Evolutionary conservation across 2,113 vertebrate genomes (phyloP), one percentile per base, ranked within the genome.

Genomic region (Peucedramus taeniatus): DNA sequence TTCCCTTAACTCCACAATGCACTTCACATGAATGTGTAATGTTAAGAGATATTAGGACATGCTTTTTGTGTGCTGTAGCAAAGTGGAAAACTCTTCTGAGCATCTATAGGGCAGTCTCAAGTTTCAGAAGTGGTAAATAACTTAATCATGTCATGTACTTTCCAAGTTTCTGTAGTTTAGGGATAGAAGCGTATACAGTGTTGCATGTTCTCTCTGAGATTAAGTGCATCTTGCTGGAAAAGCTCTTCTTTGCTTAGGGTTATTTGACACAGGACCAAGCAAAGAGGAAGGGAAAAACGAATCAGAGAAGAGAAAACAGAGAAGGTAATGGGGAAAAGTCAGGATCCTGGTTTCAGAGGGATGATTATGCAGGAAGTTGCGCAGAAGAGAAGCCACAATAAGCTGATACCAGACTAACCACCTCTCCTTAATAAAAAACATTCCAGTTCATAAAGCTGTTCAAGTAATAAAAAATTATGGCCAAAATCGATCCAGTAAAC

Each of bases 401-500:
- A 85, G 33, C 35, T 90, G 39, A 49, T 63, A 71, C 5, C 33
- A 82, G 50, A 60, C 33, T 72, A 72, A 68, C 30, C 0, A 3
- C 7, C 8, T 7, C 30, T 57, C 26, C 39, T 75, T 66, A 2
- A 64, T 54, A 82, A 42, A 78, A 30, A 20, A 57, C 10, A 23
- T 87, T 56, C 8, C 10, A 53, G 45, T 91, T 86, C 77, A 49
- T 94, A 80, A 94, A 94, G 47, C 92, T 89, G 39, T 87, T 40
- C 37, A 90, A 82, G 47, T 94, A 81, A 82, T 86, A 85, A 77
- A 47, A 82, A 92, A 93, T 88, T 72, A 87, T 3, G 10, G 75
- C 75, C 13, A 21, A 94, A 96, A 96, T 96, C 2, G 54, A 96
- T 97, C 65, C 70, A 40, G 35, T 65, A 97, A 97, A 96, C 71